A percentile compares a stretch with the other conserved stretches of the same genome.
These are phyloP conservation scores for Diadophis punctatus DNA, from an alignment of 2,113 vertebrate species.

Conservation along the genomic window DNA sequence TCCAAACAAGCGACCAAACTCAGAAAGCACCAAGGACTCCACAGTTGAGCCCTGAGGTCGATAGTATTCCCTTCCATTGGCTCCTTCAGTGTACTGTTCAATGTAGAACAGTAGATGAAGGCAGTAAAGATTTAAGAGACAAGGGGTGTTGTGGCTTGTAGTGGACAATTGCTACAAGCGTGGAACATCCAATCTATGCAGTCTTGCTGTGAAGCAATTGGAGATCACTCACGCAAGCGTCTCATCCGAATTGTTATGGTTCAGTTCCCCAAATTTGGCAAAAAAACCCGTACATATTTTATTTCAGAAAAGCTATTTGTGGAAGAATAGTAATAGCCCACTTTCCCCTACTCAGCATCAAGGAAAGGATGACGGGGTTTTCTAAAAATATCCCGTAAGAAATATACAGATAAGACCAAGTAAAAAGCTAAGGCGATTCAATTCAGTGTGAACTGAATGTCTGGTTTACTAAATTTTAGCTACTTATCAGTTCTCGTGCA, in stretches of 20 bases:
- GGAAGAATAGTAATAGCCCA: background rate
- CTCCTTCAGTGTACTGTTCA: background rate
- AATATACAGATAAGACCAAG: background rate
- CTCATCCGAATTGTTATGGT: background rate
- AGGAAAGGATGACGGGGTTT: background rate
- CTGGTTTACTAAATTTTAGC: background rate
- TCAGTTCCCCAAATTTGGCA: background rate
- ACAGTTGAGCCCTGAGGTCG: too few relatives aligned
- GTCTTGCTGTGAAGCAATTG: background rate
- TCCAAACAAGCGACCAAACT: background rate
- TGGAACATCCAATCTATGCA: rapidly evolving
- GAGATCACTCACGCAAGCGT: background rate
- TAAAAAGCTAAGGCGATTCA: background rate
- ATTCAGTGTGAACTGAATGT: background rate
- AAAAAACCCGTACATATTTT: background rate
- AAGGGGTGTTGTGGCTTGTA: background rate
- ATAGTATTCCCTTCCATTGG: background rate
- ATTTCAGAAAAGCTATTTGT: background rate
- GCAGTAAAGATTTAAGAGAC: background rate
- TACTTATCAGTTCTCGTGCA: background rate
- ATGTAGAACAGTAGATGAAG: background rate
- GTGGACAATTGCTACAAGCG: background rate
- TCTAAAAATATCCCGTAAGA: background rate
- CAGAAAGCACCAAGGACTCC: background rate
- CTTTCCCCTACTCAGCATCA: background rate